Evolutionary conservation across 2,797 vertebrate genomes (phyloP).

Genomic region (Philypnodon macrostomus): DNA sequence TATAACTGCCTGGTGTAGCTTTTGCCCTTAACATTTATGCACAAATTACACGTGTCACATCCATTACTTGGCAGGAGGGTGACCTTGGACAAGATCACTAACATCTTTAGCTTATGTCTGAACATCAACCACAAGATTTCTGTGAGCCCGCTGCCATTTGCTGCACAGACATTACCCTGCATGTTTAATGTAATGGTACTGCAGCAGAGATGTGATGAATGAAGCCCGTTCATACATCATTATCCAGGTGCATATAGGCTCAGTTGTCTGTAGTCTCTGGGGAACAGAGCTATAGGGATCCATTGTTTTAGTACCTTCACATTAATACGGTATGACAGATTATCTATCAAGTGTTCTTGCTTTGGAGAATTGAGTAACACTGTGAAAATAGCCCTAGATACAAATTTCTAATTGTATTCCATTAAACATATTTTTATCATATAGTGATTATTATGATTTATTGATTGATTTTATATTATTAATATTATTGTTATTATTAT

Average conservation of each 20-base stretch:
- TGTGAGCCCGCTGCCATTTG: not conserved
- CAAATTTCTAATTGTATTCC: no score
- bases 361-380: not conserved
- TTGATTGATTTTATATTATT: no score
- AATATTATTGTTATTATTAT: no score
- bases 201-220: constrained; percentile 6
- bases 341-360: constrained; percentile 1
- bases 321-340: not conserved
- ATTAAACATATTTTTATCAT: no score
- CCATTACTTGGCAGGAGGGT: not conserved
- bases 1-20: not conserved
- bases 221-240: not conserved
- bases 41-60: constrained; percentile 2
- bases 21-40: constrained; percentile 1
- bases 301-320: not conserved
- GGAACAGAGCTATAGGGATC: not conserved
- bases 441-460: no score
- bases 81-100: constrained; percentile 4
- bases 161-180: not conserved
- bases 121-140: not conserved
- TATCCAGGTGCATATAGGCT: not conserved
- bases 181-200: constrained; percentile 4
- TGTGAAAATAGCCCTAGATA: no score
- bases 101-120: not conserved
- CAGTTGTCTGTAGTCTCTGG: not conserved